Evolutionary conservation across 1,140 invertebrate species (phyloP), one percentile per base, ranked within the genome.

Genomic region (Solen grandis): DNA sequence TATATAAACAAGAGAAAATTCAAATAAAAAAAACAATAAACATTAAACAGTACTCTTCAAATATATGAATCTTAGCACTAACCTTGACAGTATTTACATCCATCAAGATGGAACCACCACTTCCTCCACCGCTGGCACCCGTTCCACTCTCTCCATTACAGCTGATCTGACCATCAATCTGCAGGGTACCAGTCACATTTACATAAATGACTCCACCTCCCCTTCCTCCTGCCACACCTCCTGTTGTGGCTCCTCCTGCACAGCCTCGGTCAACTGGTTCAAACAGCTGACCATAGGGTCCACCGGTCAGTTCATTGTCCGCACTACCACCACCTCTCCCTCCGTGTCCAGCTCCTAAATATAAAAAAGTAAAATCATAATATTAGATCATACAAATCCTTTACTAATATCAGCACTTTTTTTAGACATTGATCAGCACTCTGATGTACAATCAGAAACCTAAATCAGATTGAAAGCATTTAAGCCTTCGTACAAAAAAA

Each of bases 341-440:
- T 63, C 88, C 87, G 69, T 89, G 88, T 22, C 88, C 88, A 80
- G 84, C 87, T 81, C 87, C 87, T 88, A 36, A 22, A 68, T 35
- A 31, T 16, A 25, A 63, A 8, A 70, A 46, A 31, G 29, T n/a
- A n/a, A n/a, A n/a, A n/a, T n/a, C n/a, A n/a, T n/a, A n/a, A n/a
- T n/a, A n/a, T n/a, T n/a, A n/a, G n/a, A n/a, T n/a, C n/a, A n/a
- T n/a, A 70, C 19, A 55, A 55, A 5, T 22, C 27, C 19, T 50
- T 50, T 50, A 50, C 19, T 13, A 50, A 50, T 50, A 50, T 19
- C 8, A 13, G 46, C 46, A 50, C 46, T 13, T 50, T 50, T 50
- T 8, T 50, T 22, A 22, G 54, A 57, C 22, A 10, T 22, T 5
- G 19, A n/a, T n/a, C n/a, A n/a, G n/a, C n/a, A n/a, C n/a, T n/a